Conservation (phyloP, 2,113 vertebrate species). For the Pachypanchax playfairii region DNA sequence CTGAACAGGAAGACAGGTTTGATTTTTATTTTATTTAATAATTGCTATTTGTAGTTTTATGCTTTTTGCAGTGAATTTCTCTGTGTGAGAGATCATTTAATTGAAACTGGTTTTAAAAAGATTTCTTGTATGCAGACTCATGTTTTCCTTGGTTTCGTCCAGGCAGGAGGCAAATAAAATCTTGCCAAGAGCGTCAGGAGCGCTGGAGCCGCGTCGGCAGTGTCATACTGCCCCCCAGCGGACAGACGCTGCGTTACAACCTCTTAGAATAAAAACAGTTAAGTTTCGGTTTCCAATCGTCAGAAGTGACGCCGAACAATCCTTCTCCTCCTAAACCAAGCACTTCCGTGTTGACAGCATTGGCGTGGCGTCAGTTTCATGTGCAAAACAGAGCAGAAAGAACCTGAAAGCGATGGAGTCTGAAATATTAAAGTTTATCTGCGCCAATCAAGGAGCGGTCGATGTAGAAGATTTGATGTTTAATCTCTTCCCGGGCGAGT, state of each 20-base stretch:
- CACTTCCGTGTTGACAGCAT: neutral
- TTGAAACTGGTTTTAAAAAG: too few relatives aligned
- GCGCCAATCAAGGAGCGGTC: constrained; percentile 48
- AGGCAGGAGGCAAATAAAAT: too few relatives aligned
- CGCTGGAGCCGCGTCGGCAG: neutral
- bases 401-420: neutral
- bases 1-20: too few relatives aligned
- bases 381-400: rapidly evolving
- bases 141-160: too few relatives aligned
- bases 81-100: too few relatives aligned
- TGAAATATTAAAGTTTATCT: constrained; percentile 31
- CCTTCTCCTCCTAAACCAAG: rapidly evolving
- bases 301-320: neutral
- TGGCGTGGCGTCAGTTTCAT: neutral
- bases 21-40: too few relatives aligned
- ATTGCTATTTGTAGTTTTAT: too few relatives aligned
- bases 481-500: neutral
- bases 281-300: constrained; percentile 76
- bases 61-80: too few relatives aligned
- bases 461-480: constrained; percentile 10
- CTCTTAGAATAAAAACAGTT: neutral
- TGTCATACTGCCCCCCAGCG: constrained; percentile 8
- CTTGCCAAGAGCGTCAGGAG: too few relatives aligned
- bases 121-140: too few relatives aligned
- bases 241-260: neutral